Base-by-base conservation (phyloP, 1,140 invertebrate species). In the Neodiprion virginianus region DNA sequence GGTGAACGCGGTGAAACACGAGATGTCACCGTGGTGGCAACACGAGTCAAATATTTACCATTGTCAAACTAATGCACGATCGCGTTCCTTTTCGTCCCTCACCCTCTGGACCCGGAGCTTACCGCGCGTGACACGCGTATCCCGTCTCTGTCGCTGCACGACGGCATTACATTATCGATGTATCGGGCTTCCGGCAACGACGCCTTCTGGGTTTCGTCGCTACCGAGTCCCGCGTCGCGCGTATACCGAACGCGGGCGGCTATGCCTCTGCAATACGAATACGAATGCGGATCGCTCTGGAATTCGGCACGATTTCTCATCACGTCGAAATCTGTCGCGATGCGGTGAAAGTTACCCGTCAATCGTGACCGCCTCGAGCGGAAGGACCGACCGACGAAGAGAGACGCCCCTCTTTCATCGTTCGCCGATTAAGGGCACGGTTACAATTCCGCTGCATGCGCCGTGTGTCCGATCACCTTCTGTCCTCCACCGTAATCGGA, bases 1-100 rank as follows among this genome's bases (percentile, higher is more conserved):
- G 17, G 17, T 69, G 12, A 69, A 69, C 40, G 40, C 17, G 67
- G 7, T 69, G 67, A 23, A 69, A 69, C 67, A 47, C 67, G 67
- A 69, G 67, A 69, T 69, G 67, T 11, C 11, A 14, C 67, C 14
- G 67, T 69, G 21, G 53, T 61, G 40, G 21, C 67, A 69, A 12
- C 11, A 23, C 67, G 14, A 7, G 21, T 69, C 67, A 69, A 69
- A 69, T 69, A 69, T 69, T 69, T 14, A 69, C 67, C 17, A 69
- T 69, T 69, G 67, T 69, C 23, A 69, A 14, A 47, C 21, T 21
- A 61, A 61, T 61, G 53, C n/a, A 61, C 53, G 53, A 61, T 47
- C 12, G 4, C 61, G 12, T 65, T 65, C 74, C 76, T 79, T 75
- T 74, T 74, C 68, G 21, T n/a, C 17, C 47, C 49, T 23, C 47